These are phyloP conservation scores for Epicampocera succincta DNA, from an alignment of 2,888 invertebrate genomes.

Conservation along the genomic window DNA sequence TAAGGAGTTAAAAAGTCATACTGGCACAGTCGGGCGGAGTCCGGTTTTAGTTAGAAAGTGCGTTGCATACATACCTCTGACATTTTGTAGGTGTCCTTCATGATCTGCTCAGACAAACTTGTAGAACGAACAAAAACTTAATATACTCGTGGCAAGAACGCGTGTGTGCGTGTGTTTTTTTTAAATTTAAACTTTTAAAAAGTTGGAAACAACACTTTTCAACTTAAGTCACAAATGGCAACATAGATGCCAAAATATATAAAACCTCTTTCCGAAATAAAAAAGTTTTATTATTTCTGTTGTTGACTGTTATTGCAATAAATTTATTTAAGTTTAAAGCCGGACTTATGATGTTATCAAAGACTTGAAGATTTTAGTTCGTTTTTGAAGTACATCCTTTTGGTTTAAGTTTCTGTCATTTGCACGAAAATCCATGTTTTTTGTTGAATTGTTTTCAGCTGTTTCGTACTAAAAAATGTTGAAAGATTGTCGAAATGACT, in stretches of 20 bases:
- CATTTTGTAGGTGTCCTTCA: constrained; percentile 61
- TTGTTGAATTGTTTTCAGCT: background rate
- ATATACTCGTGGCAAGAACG: constrained; percentile 36
- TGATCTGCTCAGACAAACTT: constrained; percentile 21
- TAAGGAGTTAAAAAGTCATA: too few relatives aligned
- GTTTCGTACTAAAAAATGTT: constrained; percentile 7
- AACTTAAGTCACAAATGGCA: constrained; percentile 54
- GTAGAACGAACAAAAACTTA: constrained; percentile 6
- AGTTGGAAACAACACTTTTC: constrained; percentile 1
- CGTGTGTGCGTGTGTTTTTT: constrained; percentile 14
- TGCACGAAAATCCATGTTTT: constrained; percentile 46
- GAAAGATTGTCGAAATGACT: constrained; percentile 1
- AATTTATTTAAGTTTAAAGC: background rate
- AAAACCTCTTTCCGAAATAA: constrained; percentile 1
- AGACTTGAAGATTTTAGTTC: constrained; percentile 54
- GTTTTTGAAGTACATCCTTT: constrained; percentile 38
- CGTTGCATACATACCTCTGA: constrained; percentile 61
- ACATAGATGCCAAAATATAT: constrained; percentile 51
- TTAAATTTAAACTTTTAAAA: constrained; percentile 30
- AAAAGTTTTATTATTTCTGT: background rate
- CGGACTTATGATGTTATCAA: background rate
- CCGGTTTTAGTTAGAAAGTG: too few relatives aligned
- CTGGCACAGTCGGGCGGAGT: too few relatives aligned
- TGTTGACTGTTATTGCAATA: constrained; percentile 2
- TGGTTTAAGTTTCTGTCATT: constrained; percentile 1